Conservation (phyloP, 2,888 invertebrate genomes). For the Caenorhabditis afra region DNA sequence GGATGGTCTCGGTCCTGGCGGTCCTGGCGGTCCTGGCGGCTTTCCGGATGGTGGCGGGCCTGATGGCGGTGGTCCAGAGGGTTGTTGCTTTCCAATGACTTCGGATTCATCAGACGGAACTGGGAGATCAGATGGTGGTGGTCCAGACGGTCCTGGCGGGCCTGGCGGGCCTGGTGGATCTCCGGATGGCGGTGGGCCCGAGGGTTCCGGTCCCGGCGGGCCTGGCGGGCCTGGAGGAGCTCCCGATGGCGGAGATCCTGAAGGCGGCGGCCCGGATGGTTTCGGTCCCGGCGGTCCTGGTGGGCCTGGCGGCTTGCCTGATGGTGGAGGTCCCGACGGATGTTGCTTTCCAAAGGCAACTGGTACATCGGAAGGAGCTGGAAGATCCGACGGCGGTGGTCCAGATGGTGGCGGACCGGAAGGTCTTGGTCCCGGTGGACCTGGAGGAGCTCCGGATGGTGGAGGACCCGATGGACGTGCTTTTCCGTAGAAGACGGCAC, state of each 20-base stretch:
- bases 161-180: not conserved
- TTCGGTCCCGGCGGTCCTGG: constrained; percentile 11
- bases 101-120: not conserved
- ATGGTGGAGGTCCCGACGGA: not conserved
- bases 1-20: constrained; percentile 28
- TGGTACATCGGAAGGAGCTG: not conserved
- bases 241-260: constrained; percentile 1
- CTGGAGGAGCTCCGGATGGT: constrained; percentile 14
- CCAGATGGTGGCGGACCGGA: constrained; percentile 5
- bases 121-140: constrained; percentile 1
- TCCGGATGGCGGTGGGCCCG: constrained; percentile 16
- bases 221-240: not conserved
- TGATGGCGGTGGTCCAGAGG: constrained; percentile 3
- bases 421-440: not conserved
- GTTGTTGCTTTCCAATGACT: not conserved
- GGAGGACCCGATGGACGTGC: constrained; percentile 4
- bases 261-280: not conserved
- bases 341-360: not conserved
- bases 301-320: constrained; percentile 6
- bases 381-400: not conserved
- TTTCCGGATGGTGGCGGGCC: constrained; percentile 18
- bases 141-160: constrained; percentile 29
- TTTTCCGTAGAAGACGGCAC: constrained; percentile 14
- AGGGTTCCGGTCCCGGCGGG: constrained; percentile 2
- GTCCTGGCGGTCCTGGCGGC: not conserved